Evolutionary conservation across 2,797 vertebrate genomes (phyloP).

Genomic region (Poliocrania exsul): DNA sequence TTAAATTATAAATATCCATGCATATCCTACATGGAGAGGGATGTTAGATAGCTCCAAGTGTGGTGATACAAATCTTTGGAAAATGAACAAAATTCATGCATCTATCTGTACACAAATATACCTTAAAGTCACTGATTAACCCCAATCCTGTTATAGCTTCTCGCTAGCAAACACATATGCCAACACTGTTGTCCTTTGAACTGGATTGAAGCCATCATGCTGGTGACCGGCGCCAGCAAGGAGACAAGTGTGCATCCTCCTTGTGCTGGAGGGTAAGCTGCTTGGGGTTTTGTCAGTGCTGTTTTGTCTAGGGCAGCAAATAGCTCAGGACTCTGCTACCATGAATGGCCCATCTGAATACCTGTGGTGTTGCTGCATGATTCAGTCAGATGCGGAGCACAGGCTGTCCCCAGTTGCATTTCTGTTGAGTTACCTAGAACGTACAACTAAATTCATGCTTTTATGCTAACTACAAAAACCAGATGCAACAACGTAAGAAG

Average conservation of each 20-base stretch:
- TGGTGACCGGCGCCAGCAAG: neutral
- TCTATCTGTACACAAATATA: neutral
- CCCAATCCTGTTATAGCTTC: neutral
- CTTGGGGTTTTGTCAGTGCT: fast-evolving
- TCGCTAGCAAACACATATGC: neutral
- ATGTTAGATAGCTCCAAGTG: fast-evolving
- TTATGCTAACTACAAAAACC: neutral
- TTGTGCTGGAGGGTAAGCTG: neutral
- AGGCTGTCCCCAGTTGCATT: neutral
- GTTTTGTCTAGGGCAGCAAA: neutral
- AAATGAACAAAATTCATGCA: neutral
- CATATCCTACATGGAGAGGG: neutral
- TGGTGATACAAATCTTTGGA: neutral
- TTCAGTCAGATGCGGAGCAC: neutral
- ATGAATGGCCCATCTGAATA: fast-evolving
- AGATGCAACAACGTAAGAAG: neutral
- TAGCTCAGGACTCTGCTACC: neutral
- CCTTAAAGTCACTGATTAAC: neutral
- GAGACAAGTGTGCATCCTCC: neutral
- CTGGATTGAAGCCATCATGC: neutral
- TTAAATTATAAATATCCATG: neutral
- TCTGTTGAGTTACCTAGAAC: neutral
- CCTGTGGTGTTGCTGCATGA: neutral
- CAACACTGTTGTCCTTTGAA: neutral
- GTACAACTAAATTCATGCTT: fast-evolving